These are phyloP conservation scores for Enteromius fasciolatus DNA, from an alignment of 2,797 vertebrate species.

Conservation along the genomic window DNA sequence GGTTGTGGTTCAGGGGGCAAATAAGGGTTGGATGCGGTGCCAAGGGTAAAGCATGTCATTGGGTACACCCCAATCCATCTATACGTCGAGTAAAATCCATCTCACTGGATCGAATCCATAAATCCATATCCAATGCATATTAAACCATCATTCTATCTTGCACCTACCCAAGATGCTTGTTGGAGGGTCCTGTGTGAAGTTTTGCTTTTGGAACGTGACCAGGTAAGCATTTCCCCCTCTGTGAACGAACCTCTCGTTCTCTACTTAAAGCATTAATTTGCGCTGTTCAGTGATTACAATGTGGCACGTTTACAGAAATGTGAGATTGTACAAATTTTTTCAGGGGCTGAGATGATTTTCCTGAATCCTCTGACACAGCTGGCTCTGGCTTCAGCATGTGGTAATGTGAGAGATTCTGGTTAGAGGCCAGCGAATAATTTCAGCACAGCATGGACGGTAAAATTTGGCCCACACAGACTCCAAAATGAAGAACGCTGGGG, in stretches of 20 bases:
- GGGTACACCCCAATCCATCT: not conserved
- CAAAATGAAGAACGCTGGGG: slow-evolving; percentile 13
- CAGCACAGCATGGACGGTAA: slow-evolving; percentile 41
- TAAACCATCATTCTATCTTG: slow-evolving; percentile 8
- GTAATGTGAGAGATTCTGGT: slow-evolving; percentile 51
- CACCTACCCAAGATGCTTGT: not conserved
- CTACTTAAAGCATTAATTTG: slow-evolving; percentile 12
- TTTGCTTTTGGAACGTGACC: not conserved
- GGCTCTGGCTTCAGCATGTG: slow-evolving; percentile 38
- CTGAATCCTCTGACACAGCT: slow-evolving; percentile 38
- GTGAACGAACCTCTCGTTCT: not conserved
- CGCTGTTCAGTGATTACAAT: slow-evolving; percentile 21
- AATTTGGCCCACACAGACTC: slow-evolving; percentile 55
- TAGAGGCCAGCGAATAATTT: slow-evolving; percentile 53
- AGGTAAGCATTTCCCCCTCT: slow-evolving; percentile 2
- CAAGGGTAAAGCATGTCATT: not conserved
- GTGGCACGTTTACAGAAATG: slow-evolving; percentile 29
- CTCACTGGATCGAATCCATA: not conserved
- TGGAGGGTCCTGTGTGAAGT: not conserved
- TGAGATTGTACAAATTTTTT: slow-evolving; percentile 37
- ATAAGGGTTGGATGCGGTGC: slow-evolving; percentile 65
- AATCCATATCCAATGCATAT: not conserved
- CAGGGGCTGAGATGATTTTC: slow-evolving; percentile 37
- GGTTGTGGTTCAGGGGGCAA: slow-evolving; percentile 71
- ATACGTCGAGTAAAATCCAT: not conserved